phyloP scores from a whole-genome alignment of 2,113 vertebrate species.

The Okapia johnstoni region DNA sequence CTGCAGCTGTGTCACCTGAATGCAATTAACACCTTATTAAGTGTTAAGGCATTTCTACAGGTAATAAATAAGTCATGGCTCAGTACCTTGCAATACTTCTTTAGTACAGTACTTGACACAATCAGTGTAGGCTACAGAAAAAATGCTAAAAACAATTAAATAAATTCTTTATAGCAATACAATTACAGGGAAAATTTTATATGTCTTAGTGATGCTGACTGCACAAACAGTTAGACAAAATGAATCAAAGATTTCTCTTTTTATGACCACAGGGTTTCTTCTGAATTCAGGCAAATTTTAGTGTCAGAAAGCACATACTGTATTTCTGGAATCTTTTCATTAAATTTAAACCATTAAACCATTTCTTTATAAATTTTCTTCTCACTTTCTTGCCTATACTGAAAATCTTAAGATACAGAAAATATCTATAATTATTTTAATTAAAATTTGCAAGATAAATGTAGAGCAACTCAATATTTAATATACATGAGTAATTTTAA shows the following conservation, averaged over 20 bases:
- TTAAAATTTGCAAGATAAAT: background rate
- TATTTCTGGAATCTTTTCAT: conserved; percentile 21
- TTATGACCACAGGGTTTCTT: background rate
- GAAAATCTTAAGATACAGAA: conserved; percentile 4
- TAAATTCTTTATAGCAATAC: conserved; percentile 48
- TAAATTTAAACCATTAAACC: conserved; percentile 14
- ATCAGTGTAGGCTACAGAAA: conserved; percentile 4
- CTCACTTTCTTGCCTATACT: background rate
- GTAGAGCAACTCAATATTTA: background rate
- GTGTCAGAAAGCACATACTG: background rate
- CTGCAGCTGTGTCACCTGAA: conserved; percentile 51
- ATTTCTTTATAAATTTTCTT: background rate
- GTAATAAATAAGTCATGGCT: conserved; percentile 70
- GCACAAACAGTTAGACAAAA: background rate
- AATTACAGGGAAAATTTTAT: conserved; percentile 53
- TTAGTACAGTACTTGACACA: conserved; percentile 4
- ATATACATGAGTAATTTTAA: background rate
- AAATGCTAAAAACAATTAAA: conserved; percentile 40
- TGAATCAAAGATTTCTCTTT: background rate
- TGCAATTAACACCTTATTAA: conserved; percentile 70
- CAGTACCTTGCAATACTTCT: conserved; percentile 26
- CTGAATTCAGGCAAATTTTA: background rate
- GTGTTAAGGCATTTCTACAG: conserved; percentile 56
- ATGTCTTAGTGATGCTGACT: conserved; percentile 31
- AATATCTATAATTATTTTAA: background rate